Conservation (phyloP, 2,888 invertebrate genomes). For the Rotaria macrura region DNA sequence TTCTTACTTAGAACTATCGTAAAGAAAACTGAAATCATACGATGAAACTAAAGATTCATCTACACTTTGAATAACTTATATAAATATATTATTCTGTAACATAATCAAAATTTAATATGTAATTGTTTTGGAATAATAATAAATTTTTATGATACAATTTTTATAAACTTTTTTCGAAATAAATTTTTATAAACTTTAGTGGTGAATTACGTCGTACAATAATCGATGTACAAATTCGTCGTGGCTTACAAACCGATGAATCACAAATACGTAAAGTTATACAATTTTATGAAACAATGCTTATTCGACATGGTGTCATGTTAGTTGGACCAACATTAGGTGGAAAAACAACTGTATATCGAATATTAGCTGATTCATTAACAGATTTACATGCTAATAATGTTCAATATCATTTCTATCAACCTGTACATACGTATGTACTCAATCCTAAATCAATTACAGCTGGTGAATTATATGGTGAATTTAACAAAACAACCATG, state of each 20-base stretch:
- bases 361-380: slow-evolving; percentile 65
- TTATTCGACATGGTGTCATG: slow-evolving; percentile 83
- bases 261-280: slow-evolving; percentile 67
- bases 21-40: too few relatives aligned
- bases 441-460: slow-evolving; percentile 79
- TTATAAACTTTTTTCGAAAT: neutral
- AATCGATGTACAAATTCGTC: slow-evolving; percentile 50
- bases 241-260: slow-evolving; percentile 60
- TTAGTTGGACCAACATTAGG: slow-evolving; percentile 43
- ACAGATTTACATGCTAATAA: slow-evolving; percentile 59
- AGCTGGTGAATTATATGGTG: slow-evolving; percentile 77
- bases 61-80: too few relatives aligned
- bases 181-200: neutral
- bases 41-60: too few relatives aligned
- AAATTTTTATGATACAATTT: too few relatives aligned
- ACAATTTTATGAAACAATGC: slow-evolving; percentile 78
- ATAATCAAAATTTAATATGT: too few relatives aligned
- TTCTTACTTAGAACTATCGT: too few relatives aligned
- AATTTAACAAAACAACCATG: slow-evolving; percentile 67
- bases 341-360: slow-evolving; percentile 35
- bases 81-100: too few relatives aligned
- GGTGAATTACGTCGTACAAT: slow-evolving; percentile 59
- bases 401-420: slow-evolving; percentile 58
- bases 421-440: slow-evolving; percentile 65
- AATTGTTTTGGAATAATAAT: too few relatives aligned